Evolutionary conservation across 2,113 vertebrate species (phyloP), one percentile per base, ranked within the genome.

Genomic region (Limnothrissa miodon): DNA sequence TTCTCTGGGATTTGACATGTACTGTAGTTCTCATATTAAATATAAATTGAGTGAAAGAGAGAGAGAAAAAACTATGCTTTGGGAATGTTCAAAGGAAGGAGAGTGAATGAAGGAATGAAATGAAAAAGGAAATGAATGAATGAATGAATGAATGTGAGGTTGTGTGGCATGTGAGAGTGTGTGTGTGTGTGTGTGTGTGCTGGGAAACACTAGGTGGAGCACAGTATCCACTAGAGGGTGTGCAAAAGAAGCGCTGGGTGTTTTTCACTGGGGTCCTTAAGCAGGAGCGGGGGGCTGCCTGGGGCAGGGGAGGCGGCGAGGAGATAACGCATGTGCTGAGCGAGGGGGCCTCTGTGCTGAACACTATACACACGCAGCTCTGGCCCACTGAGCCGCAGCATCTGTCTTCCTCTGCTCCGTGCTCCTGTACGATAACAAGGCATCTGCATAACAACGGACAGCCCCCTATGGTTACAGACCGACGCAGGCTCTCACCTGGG

Each of bases 161-260:
- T 56, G 53, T 19, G 53, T 56, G 0, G 23, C 23, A 5, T 56
- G 53, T 23, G 3, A 19, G 17, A n/a, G n/a, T n/a, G n/a, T n/a
- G n/a, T 23, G n/a, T 33, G 10, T 3, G 1, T 36, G 29, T 36
- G 33, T 74, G 21, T 39, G 0, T 36, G 66, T 74, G 59, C 59
- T 62, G 59, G 36, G 36, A 11, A 74, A 74, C 66, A 74, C 66
- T 36, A 74, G 66, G 66, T 74, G 66, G 29, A 74, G 66, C 66
- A 74, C 66, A 29, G 29, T 74, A 36, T 33, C 66, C 66, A 74
- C 66, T 74, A 74, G 66, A 74, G 25, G 25, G 29, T 36, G 51
- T 19, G 4, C 46, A 11, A 2, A 19, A 56, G 66, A 74, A 33
- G 66, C 33, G 2, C 11, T 74, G 33, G 66, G 29, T 33, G 29